phyloP scores from a whole-genome alignment of 2,888 invertebrate species.

The Pristionchus japonicus region DNA sequence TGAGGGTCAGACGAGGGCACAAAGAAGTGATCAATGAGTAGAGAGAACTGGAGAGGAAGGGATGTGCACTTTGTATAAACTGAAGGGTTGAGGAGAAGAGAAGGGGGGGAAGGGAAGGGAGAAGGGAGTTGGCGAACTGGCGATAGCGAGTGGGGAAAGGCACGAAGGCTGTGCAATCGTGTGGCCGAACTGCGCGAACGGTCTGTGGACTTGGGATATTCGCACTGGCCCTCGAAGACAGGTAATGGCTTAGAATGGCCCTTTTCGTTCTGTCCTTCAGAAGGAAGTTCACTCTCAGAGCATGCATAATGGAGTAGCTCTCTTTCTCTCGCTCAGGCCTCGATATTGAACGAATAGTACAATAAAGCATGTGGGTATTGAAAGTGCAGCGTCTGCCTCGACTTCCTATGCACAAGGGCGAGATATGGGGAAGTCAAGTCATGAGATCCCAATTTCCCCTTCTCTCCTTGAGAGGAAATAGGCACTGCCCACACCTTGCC shows the following conservation, averaged over 20 bases:
- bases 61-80: constrained; percentile 20
- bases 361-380: background rate
- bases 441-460: background rate
- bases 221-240: no score
- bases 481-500: background rate
- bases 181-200: background rate
- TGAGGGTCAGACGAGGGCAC: background rate
- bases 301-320: background rate
- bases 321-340: background rate
- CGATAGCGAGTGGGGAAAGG: background rate
- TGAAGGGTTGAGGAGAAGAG: background rate
- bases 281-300: background rate
- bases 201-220: background rate
- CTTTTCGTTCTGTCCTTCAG: background rate
- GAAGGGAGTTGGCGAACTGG: background rate
- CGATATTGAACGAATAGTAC: constrained; percentile 21
- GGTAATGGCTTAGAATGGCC: no score
- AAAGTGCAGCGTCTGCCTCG: background rate
- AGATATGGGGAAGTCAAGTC: background rate
- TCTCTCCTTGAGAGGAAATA: background rate
- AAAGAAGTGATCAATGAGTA: constrained; percentile 12
- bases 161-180: constrained; percentile 7
- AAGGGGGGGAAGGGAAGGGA: background rate
- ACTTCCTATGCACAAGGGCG: background rate
- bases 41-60: background rate